Evolutionary conservation across 2,113 vertebrate genomes (phyloP).

Genomic region (Psephotus haematonotus): DNA sequence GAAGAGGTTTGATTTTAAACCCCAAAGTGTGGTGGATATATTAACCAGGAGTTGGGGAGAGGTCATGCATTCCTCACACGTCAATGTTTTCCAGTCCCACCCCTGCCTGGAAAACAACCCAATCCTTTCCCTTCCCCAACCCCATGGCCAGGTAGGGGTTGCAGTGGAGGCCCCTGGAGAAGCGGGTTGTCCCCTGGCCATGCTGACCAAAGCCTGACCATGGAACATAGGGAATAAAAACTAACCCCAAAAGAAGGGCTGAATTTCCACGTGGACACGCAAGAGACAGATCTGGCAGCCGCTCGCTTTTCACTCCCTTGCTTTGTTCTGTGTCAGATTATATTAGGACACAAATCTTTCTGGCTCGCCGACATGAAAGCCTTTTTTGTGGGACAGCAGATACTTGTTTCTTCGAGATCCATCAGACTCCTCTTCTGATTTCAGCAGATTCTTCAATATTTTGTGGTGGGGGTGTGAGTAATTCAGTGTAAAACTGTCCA

Average conservation of each 20-base stretch:
- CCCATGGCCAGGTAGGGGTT: not conserved
- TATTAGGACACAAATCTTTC: not conserved
- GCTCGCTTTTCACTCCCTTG: not conserved
- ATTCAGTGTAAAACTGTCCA: not conserved
- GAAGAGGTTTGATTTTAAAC: constrained; percentile 39
- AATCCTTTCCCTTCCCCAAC: not conserved
- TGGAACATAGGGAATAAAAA: not conserved
- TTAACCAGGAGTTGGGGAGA: not conserved
- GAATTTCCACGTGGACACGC: not conserved
- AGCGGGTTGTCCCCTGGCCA: not conserved
- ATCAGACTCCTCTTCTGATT: not conserved
- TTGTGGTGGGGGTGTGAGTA: not conserved
- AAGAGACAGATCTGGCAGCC: not conserved
- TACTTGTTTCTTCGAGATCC: not conserved
- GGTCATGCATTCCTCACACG: not conserved
- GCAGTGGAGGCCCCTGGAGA: not conserved
- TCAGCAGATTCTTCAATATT: constrained; percentile 37
- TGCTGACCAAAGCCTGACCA: not conserved
- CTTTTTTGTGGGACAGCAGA: not conserved
- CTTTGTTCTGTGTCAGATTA: not conserved
- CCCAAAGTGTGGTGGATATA: not conserved
- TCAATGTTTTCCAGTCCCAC: not conserved
- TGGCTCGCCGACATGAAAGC: not conserved
- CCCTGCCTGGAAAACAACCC: not conserved
- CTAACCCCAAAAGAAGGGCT: not conserved